phyloP scores from a whole-genome alignment of 2,113 vertebrate genomes.

The Muntiacus reevesi region DNA sequence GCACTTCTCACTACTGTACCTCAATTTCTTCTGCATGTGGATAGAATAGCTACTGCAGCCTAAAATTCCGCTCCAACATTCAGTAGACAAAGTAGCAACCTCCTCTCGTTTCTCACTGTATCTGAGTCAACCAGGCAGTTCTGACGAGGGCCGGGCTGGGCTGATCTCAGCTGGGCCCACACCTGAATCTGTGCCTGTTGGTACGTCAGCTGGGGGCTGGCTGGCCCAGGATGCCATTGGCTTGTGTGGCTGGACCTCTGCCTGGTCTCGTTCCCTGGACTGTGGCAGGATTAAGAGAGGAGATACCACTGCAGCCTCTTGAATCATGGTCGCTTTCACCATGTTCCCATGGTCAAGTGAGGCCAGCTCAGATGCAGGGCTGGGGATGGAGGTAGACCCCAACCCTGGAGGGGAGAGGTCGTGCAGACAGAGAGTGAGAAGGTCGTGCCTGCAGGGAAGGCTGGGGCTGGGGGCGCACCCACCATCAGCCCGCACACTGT shows the following conservation, averaged over 20 bases:
- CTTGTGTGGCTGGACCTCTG: fast-evolving
- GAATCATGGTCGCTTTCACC: fast-evolving
- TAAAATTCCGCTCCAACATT: fast-evolving
- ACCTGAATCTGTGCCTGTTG: fast-evolving
- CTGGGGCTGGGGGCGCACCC: fast-evolving
- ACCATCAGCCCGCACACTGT: fast-evolving
- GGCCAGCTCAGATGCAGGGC: too few species aligned
- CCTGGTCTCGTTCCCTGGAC: too few species aligned
- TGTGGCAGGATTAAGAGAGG: fast-evolving
- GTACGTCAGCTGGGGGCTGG: fast-evolving
- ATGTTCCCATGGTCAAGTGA: too few species aligned
- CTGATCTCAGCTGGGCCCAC: fast-evolving
- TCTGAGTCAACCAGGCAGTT: neutral
- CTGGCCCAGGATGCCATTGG: neutral
- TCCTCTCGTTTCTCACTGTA: fast-evolving
- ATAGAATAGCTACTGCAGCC: fast-evolving
- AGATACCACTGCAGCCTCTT: fast-evolving
- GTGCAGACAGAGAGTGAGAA: fast-evolving
- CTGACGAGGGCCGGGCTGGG: fast-evolving
- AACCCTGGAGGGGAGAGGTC: fast-evolving
- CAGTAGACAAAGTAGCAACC: fast-evolving
- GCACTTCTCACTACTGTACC: neutral
- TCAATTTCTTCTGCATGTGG: neutral
- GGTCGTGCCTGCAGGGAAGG: neutral
- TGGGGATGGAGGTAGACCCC: too few species aligned